phyloP scores from a whole-genome alignment of 53 echinoderm and acorn worm genomes.

The Astropecten irregularis region DNA sequence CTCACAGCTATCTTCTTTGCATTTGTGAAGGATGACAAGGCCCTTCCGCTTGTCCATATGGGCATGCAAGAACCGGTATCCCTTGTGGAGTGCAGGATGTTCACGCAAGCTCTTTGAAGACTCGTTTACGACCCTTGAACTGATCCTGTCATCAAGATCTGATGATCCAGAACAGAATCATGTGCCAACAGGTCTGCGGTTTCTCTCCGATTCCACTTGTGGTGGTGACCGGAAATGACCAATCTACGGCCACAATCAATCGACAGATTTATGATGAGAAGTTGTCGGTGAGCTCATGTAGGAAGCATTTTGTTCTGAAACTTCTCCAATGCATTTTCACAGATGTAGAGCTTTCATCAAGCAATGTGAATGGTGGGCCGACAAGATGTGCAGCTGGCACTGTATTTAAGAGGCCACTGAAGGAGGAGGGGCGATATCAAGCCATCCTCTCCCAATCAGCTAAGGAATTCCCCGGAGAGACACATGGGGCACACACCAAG shows the following conservation, averaged over 20 bases:
- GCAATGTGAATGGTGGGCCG: constrained; percentile 18
- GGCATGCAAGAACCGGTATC: too few relatives aligned
- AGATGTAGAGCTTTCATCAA: not conserved
- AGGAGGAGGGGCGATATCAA: constrained; percentile 6
- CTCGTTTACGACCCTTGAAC: too few relatives aligned
- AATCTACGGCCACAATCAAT: not conserved
- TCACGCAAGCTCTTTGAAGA: too few relatives aligned
- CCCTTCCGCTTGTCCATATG: too few relatives aligned
- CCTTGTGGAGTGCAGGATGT: too few relatives aligned
- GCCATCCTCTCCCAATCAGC: constrained; percentile 18
- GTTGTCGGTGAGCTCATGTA: not conserved
- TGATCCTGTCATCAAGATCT: too few relatives aligned
- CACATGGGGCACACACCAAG: not conserved
- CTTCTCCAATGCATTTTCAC: not conserved
- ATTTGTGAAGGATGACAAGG: too few relatives aligned
- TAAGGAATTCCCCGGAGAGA: constrained; percentile 12
- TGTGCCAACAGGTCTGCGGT: not conserved
- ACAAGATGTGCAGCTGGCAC: not conserved
- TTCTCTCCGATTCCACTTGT: not conserved
- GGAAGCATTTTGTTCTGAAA: constrained; percentile 46
- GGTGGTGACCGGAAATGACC: not conserved
- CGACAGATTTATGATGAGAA: not conserved
- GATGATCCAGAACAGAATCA: too few relatives aligned
- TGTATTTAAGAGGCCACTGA: constrained; percentile 4
- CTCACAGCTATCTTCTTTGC: too few relatives aligned